These are phyloP conservation scores for Bombus sylvicola DNA, from an alignment of 1,140 invertebrate genomes.

Conservation along the genomic window DNA sequence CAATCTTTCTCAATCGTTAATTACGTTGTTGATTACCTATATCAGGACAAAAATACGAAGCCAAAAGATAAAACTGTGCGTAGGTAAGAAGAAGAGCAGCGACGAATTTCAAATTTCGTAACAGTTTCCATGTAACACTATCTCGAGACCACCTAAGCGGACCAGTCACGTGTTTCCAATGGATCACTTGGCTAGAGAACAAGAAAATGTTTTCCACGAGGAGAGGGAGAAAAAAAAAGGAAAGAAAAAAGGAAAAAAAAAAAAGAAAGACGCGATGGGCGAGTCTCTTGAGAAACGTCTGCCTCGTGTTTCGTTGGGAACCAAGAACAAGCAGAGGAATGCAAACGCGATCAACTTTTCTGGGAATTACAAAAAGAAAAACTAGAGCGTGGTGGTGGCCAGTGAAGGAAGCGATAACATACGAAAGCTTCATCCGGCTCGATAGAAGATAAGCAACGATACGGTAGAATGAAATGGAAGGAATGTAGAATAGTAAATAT, in stretches of 20 bases:
- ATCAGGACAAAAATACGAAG: neutral
- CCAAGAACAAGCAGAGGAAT: neutral
- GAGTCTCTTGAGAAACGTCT: neutral
- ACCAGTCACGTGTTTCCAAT: constrained; percentile 51
- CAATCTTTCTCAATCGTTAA: neutral
- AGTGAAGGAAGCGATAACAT: constrained; percentile 39
- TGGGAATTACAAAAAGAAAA: constrained; percentile 22
- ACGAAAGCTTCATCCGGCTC: constrained; percentile 22
- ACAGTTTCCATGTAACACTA: constrained; percentile 24
- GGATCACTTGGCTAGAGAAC: constrained; percentile 3
- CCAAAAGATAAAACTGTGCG: neutral
- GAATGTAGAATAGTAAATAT: constrained; percentile 26
- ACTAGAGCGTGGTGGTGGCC: neutral
- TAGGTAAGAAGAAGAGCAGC: neutral
- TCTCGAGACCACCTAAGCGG: constrained; percentile 52
- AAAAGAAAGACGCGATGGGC: too few relatives aligned
- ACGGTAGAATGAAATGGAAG: neutral
- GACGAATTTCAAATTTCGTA: neutral
- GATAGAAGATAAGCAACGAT: constrained; percentile 37
- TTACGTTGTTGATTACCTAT: neutral
- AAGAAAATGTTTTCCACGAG: constrained; percentile 13
- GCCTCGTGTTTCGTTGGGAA: neutral
- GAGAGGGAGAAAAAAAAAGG: too few relatives aligned
- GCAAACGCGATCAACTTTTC: constrained; percentile 18
- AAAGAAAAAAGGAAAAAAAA: neutral